phyloP scores from a whole-genome alignment of 2,113 vertebrate species.

The Suricata suricatta region DNA sequence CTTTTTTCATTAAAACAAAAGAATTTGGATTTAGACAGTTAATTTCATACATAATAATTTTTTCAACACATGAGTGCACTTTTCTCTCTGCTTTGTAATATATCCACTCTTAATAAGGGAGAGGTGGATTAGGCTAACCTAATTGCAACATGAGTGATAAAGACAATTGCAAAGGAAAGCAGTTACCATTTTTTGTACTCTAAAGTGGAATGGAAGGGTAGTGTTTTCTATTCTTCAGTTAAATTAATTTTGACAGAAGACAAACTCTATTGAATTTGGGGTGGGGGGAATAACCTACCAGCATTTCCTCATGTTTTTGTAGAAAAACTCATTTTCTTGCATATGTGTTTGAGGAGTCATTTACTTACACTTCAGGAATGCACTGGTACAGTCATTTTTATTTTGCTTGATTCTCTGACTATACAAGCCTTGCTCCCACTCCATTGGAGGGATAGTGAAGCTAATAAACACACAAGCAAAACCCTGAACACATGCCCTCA shows the following conservation, averaged over 20 bases:
- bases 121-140: slow-evolving; percentile 46
- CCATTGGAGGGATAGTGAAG: neutral
- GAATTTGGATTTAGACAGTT: slow-evolving; percentile 32
- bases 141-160: slow-evolving; percentile 56
- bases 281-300: neutral
- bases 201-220: slow-evolving; percentile 44
- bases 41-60: slow-evolving; percentile 63
- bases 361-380: neutral
- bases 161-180: slow-evolving; percentile 58
- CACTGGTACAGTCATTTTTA: neutral
- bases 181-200: slow-evolving; percentile 22
- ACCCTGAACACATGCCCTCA: neutral
- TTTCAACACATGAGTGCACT: slow-evolving; percentile 24
- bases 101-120: slow-evolving; percentile 24
- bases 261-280: slow-evolving; percentile 19
- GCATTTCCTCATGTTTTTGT: neutral
- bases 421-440: neutral
- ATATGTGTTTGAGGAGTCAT: neutral
- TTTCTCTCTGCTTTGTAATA: slow-evolving; percentile 35
- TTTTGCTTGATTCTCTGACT: too few relatives aligned
- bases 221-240: slow-evolving; percentile 48
- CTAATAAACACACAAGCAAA: neutral
- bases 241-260: slow-evolving; percentile 63
- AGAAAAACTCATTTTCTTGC: slow-evolving; percentile 31
- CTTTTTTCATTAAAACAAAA: slow-evolving; percentile 35